Conservation (phyloP, 1,140 invertebrate genomes). For the Papilio glaucus region DNA sequence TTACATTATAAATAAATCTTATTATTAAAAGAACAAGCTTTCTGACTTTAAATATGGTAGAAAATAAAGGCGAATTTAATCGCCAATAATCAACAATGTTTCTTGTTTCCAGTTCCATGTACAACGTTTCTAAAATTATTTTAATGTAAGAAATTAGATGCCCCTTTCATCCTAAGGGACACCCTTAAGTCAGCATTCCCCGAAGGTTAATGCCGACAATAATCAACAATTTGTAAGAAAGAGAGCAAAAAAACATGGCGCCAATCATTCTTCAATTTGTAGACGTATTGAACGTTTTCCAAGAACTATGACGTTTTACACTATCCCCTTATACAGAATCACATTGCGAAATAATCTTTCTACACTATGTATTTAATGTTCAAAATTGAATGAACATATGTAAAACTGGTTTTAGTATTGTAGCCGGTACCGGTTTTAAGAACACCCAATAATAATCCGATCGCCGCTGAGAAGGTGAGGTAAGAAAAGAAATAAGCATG, state of each 20-base stretch:
- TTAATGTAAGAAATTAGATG: background rate
- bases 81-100: background rate
- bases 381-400: background rate
- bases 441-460: slow-evolving; percentile 56
- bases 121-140: too few relatives aligned
- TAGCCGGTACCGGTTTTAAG: slow-evolving; percentile 51
- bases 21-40: too few relatives aligned
- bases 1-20: too few relatives aligned
- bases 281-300: slow-evolving; percentile 39
- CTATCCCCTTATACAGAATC: slow-evolving; percentile 37
- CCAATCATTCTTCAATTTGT: slow-evolving; percentile 47
- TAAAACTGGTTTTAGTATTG: slow-evolving; percentile 4
- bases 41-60: background rate
- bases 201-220: slow-evolving; percentile 13
- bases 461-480: slow-evolving; percentile 59
- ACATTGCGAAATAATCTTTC: slow-evolving; percentile 20
- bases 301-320: slow-evolving; percentile 41
- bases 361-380: background rate
- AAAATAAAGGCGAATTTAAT: background rate
- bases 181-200: background rate
- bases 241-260: slow-evolving; percentile 41
- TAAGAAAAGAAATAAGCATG: slow-evolving; percentile 63
- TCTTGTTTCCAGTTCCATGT: too few relatives aligned
- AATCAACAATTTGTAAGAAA: slow-evolving; percentile 23
- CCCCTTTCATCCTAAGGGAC: background rate